A percentile compares a stretch with the other conserved stretches of the same genome.
Conservation (phyloP, 2,888 invertebrate genomes). For the Altica lythri region DNA sequence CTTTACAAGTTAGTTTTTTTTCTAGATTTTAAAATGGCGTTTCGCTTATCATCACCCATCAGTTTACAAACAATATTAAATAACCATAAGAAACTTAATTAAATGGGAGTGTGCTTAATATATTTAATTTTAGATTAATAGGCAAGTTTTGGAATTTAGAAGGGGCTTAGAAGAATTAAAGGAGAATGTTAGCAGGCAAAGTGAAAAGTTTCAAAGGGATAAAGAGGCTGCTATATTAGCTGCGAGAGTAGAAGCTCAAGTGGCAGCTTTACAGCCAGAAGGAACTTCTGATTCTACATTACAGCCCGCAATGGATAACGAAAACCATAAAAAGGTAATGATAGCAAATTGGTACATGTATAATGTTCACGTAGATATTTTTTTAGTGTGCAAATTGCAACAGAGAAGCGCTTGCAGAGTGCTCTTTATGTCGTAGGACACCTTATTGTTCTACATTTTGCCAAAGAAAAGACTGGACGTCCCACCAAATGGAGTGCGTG, state of each 20-base stretch:
- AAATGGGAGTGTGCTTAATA: background rate
- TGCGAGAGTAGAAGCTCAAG: constrained; percentile 69
- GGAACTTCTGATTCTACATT: constrained; percentile 61
- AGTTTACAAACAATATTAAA: too few species aligned
- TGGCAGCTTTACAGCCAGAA: constrained; percentile 61
- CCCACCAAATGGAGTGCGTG: constrained; percentile 84
- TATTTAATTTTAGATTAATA: constrained; percentile 49
- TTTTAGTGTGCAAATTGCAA: constrained; percentile 86
- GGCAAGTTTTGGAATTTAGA: constrained; percentile 72
- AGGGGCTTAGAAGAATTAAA: constrained; percentile 76
- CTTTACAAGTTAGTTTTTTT: constrained; percentile 61
- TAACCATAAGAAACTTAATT: background rate
- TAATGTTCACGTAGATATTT: constrained; percentile 1
- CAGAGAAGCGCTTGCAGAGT: constrained; percentile 84
- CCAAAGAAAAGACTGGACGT: constrained; percentile 87
- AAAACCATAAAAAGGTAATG: constrained; percentile 72
- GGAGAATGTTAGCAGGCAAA: constrained; percentile 67
- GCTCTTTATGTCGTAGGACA: constrained; percentile 82
- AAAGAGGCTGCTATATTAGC: constrained; percentile 70
- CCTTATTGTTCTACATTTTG: constrained; percentile 90
- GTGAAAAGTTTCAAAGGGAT: constrained; percentile 68
- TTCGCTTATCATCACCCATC: background rate
- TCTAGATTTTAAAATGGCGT: background rate
- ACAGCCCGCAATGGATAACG: constrained; percentile 65
- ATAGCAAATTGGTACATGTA: constrained; percentile 6